Evolutionary conservation across 1,140 invertebrate species (phyloP).

Genomic region (Luehdorfia chinensis): DNA sequence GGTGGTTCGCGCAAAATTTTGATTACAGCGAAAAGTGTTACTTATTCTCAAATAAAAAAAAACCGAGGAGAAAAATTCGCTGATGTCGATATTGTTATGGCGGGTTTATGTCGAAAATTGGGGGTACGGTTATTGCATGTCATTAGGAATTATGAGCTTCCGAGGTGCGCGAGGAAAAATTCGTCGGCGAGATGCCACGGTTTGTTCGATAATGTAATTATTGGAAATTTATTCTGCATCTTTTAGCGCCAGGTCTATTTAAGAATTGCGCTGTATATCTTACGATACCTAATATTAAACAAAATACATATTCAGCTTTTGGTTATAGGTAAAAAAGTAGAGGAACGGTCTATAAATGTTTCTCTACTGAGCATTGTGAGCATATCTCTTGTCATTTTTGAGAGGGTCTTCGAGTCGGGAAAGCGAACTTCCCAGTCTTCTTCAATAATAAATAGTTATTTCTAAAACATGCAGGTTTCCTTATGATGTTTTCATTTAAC

Average conservation of each 20-base stretch:
- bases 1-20: constrained; percentile 57
- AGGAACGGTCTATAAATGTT: no score
- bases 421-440: no score
- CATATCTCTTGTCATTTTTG: no score
- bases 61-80: constrained; percentile 64
- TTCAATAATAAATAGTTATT: no score
- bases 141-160: constrained; percentile 76
- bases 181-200: constrained; percentile 46
- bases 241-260: constrained; percentile 11
- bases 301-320: not conserved
- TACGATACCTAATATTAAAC: no score
- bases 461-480: no score
- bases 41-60: constrained; percentile 76
- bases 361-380: no score
- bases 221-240: constrained; percentile 69
- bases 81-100: constrained; percentile 77
- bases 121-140: constrained; percentile 76
- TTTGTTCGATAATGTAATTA: constrained; percentile 74
- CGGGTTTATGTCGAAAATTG: constrained; percentile 76
- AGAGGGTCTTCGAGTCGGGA: no score
- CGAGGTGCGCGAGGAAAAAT: constrained; percentile 62
- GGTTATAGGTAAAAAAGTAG: not conserved
- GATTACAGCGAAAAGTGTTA: constrained; percentile 72
- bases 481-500: no score
- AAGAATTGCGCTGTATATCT: no score